Percentiles rank a stretch among this genome's conserved stretches.
phyloP scores from a whole-genome alignment of 2,888 invertebrate species.

The Drosophila anceps region DNA sequence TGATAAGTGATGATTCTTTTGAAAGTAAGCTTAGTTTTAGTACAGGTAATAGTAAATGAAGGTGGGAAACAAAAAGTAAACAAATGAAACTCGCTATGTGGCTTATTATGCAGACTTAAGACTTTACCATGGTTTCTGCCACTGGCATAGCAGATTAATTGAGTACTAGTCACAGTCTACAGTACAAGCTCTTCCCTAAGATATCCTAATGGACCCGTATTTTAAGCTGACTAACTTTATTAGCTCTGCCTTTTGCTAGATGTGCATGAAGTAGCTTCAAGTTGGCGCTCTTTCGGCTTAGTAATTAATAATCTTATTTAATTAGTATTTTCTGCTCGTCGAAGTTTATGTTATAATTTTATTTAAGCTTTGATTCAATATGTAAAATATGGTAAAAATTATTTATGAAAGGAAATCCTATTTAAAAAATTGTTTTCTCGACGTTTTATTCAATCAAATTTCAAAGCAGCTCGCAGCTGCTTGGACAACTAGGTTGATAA shows the following conservation, averaged over 20 bases:
- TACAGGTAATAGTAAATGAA: too few relatives aligned
- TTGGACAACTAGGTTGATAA: background rate
- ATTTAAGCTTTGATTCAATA: background rate
- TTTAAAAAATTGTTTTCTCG: background rate
- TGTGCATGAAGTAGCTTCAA: too few relatives aligned
- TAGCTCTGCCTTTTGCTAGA: background rate
- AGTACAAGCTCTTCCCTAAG: background rate
- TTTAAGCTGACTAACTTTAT: background rate
- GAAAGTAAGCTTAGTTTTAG: background rate
- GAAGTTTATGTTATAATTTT: background rate
- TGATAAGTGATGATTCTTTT: background rate
- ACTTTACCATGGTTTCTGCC: background rate
- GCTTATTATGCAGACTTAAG: background rate
- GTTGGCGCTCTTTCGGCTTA: background rate
- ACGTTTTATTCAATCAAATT: background rate
- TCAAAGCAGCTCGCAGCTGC: background rate
- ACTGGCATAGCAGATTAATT: background rate
- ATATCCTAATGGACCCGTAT: background rate
- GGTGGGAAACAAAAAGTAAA: too few relatives aligned
- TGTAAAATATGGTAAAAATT: background rate
- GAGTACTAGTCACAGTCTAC: too few relatives aligned
- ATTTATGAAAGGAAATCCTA: too few relatives aligned
- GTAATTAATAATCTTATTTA: background rate
- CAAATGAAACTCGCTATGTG: too few relatives aligned
- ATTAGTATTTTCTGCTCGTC: background rate